These are phyloP conservation scores for Neoseiulus cucumeris DNA, from an alignment of 1,140 invertebrate genomes.

Conservation along the genomic window DNA sequence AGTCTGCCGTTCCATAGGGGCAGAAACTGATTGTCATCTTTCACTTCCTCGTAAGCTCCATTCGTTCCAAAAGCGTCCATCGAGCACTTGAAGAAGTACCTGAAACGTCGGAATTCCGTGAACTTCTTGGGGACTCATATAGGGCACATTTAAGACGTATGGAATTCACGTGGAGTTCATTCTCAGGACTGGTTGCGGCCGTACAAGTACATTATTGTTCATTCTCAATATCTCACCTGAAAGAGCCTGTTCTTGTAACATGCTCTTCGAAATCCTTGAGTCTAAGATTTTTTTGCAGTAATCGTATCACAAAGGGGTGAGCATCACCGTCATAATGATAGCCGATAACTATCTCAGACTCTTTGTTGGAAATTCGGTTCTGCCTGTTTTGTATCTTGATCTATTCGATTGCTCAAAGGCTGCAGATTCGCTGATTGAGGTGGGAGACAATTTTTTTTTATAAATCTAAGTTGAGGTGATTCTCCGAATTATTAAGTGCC, in stretches of 20 bases:
- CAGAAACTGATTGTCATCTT: slow-evolving; percentile 58
- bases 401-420: too few species aligned
- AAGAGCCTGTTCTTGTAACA: slow-evolving; percentile 69
- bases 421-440: too few species aligned
- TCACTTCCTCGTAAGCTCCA: slow-evolving; percentile 76
- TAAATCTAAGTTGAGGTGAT: too few species aligned
- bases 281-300: slow-evolving; percentile 55
- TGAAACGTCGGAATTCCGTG: slow-evolving; percentile 29
- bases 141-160: too few species aligned
- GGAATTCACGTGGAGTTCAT: too few species aligned
- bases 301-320: slow-evolving; percentile 69
- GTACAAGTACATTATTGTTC: too few species aligned
- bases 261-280: slow-evolving; percentile 73
- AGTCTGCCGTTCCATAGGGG: slow-evolving; percentile 82
- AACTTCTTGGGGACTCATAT: too few species aligned
- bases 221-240: slow-evolving; percentile 56
- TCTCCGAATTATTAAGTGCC: too few species aligned
- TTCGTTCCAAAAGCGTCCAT: slow-evolving; percentile 68
- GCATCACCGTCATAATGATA: slow-evolving; percentile 28
- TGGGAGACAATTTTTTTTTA: too few species aligned
- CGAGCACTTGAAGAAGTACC: slow-evolving; percentile 84
- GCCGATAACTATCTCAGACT: slow-evolving; percentile 24
- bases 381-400: too few species aligned
- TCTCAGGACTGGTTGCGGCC: too few species aligned
- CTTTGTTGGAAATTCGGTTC: too few species aligned